A percentile compares a stretch with the other conserved stretches of the same genome.
phyloP scores from a whole-genome alignment of 2,888 invertebrate genomes.

The Drosophila eohydei region DNA sequence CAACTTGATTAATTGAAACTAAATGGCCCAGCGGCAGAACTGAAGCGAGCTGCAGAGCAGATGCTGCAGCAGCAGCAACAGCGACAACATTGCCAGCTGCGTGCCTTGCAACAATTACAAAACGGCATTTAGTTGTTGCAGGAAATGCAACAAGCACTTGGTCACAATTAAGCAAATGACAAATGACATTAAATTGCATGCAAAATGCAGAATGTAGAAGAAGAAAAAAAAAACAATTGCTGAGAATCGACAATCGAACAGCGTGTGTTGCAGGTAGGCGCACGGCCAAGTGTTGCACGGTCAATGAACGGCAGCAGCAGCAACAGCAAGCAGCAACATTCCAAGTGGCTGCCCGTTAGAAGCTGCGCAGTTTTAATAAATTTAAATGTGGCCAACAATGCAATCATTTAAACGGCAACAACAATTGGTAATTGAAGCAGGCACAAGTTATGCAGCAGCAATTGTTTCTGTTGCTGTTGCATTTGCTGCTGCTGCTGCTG shows the following conservation, averaged over 20 bases:
- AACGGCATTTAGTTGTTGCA: slow-evolving; percentile 61
- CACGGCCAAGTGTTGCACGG: slow-evolving; percentile 50
- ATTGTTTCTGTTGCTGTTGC: slow-evolving; percentile 29
- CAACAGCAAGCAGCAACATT: slow-evolving; percentile 53
- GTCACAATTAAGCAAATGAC: slow-evolving; percentile 78
- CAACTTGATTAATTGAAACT: slow-evolving; percentile 79
- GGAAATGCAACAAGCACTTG: slow-evolving; percentile 57
- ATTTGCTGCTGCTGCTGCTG: slow-evolving; percentile 14
- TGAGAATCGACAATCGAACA: slow-evolving; percentile 24
- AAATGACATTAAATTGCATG: slow-evolving; percentile 79
- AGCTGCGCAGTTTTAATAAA: slow-evolving; percentile 77
- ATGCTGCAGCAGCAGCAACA: slow-evolving; percentile 13
- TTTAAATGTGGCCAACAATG: slow-evolving; percentile 77
- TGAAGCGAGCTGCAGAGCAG: slow-evolving; percentile 15
- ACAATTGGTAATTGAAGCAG: slow-evolving; percentile 78
- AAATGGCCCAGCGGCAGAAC: slow-evolving; percentile 64
- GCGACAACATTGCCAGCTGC: slow-evolving; percentile 36
- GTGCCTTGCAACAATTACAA: slow-evolving; percentile 71
- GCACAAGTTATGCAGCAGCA: slow-evolving; percentile 52
- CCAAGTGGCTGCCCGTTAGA: slow-evolving; percentile 66
- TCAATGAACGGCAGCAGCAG: slow-evolving; percentile 58
- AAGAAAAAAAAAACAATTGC: slow-evolving; percentile 60
- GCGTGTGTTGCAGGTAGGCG: slow-evolving; percentile 7
- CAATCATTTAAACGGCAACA: slow-evolving; percentile 74
- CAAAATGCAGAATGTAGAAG: slow-evolving; percentile 58